Conservation (phyloP, 2,797 vertebrate species). For the Semotilus atromaculatus region DNA sequence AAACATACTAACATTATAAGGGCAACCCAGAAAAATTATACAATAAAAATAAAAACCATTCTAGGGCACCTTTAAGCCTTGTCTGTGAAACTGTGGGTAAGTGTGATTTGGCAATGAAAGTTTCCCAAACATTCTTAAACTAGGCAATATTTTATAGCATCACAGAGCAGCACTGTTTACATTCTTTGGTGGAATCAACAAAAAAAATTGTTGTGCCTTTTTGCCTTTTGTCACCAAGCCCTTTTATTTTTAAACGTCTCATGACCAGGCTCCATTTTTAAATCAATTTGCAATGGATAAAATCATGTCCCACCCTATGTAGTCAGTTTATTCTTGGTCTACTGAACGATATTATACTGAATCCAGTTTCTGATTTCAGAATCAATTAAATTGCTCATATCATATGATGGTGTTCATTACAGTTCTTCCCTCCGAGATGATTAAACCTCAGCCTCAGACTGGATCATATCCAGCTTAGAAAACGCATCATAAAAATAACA, state of each 20-base stretch:
- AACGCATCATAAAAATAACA: slow-evolving; percentile 61
- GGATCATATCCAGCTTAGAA: slow-evolving; percentile 75
- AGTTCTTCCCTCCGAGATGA: slow-evolving; percentile 59
- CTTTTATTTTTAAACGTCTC: not conserved
- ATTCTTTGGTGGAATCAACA: not conserved
- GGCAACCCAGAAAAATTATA: too few relatives aligned
- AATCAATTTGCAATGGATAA: not conserved
- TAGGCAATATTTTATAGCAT: not conserved
- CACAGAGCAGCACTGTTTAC: not conserved
- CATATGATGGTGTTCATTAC: slow-evolving; percentile 61
- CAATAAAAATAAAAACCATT: too few relatives aligned
- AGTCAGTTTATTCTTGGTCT: not conserved
- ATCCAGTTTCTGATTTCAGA: slow-evolving; percentile 57
- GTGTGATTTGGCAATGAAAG: too few relatives aligned
- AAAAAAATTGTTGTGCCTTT: not conserved
- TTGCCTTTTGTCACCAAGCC: not conserved
- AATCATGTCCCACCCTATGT: not conserved
- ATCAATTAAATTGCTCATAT: slow-evolving; percentile 73
- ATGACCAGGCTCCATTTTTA: not conserved
- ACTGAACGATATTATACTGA: not conserved
- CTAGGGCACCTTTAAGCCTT: too few relatives aligned
- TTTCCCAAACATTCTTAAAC: not conserved
- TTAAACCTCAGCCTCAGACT: slow-evolving; percentile 60
- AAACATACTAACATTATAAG: too few relatives aligned
- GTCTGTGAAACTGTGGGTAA: too few relatives aligned